Evolutionary conservation across 1,140 invertebrate genomes (phyloP), one percentile per base, ranked within the genome.

Genomic region (Halesus radiatus): DNA sequence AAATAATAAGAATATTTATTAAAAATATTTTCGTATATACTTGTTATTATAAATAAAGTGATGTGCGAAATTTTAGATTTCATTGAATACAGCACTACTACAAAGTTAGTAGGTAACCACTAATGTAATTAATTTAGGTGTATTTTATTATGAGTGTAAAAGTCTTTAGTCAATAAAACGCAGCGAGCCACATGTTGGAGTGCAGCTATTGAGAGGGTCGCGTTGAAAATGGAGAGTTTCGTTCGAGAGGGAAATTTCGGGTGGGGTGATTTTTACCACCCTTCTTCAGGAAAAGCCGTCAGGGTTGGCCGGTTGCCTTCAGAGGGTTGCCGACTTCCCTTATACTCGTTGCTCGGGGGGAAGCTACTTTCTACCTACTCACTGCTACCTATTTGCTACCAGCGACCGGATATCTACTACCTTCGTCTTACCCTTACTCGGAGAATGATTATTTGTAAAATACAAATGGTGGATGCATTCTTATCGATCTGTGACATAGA

Each of bases 161-260:
- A 13, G 13, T 45, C 8, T 45, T 45, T 13, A 45, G 37, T 13
- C 8, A 45, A 45, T 45, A 20, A 66, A 66, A 66, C 53, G 68
- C 68, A 72, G 68, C 68, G 68, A 52, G 68, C 68, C 68, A 58
- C 53, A 72, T 72, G 37, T 75, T 75, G 72, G 58, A 75, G n/a
- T 56, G 26, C 74, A 75, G 15, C 16, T 56, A 50, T 22, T 52
- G 22, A 58, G 60, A 79, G 80, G 80, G 80, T 81, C 70, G 76
- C 76, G 80, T 64, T 81, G 76, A 81, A 81, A 81, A 81, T 81
- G 80, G 80, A 81, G 80, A 81, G 80, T 81, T 81, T 76, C 64
- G 53, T 77, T 32, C 76, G 80, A 79, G 80, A 81, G 76, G 80
- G 80, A 81, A 81, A 81, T 81, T 81, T 75, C 56, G 60, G 62